Percentiles rank a stretch among this genome's conserved stretches.
Evolutionary conservation across 2,797 vertebrate species (phyloP).

Genomic region (Megalops cyprinoides): DNA sequence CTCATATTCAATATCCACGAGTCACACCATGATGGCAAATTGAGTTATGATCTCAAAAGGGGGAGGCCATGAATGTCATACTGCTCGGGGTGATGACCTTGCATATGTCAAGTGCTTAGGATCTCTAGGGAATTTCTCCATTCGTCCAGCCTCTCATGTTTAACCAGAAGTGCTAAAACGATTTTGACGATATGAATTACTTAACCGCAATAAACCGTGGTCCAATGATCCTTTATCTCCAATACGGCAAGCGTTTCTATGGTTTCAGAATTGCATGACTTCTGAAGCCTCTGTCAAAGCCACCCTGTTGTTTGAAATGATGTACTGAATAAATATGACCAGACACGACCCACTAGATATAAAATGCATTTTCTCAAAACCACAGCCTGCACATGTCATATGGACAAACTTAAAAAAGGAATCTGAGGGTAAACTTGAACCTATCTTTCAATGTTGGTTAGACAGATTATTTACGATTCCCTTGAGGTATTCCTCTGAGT

Average conservation of each 20-base stretch:
- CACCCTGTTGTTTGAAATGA: too few relatives aligned
- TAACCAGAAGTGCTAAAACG: background rate
- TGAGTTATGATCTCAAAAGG: background rate
- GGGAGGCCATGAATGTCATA: slow-evolving; percentile 53
- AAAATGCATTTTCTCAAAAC: too few relatives aligned
- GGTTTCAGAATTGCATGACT: background rate
- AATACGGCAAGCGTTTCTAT: background rate
- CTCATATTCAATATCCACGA: background rate
- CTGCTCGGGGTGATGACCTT: slow-evolving; percentile 19
- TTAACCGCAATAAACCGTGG: background rate
- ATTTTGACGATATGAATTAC: background rate
- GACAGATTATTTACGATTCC: slow-evolving; percentile 47
- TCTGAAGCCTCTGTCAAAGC: too few relatives aligned
- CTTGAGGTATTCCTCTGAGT: slow-evolving; percentile 54
- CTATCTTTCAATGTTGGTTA: slow-evolving; percentile 43
- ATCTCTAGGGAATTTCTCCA: background rate
- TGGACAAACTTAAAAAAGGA: background rate
- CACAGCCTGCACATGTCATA: background rate
- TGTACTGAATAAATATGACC: too few relatives aligned
- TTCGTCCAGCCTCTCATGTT: background rate
- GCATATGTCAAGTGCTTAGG: slow-evolving; percentile 6
- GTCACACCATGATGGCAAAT: background rate
- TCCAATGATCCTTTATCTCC: background rate
- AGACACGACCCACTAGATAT: too few relatives aligned
- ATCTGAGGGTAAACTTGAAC: slow-evolving; percentile 42